Conservation (phyloP, 2,888 invertebrate species). For the Sisyra nigra region DNA sequence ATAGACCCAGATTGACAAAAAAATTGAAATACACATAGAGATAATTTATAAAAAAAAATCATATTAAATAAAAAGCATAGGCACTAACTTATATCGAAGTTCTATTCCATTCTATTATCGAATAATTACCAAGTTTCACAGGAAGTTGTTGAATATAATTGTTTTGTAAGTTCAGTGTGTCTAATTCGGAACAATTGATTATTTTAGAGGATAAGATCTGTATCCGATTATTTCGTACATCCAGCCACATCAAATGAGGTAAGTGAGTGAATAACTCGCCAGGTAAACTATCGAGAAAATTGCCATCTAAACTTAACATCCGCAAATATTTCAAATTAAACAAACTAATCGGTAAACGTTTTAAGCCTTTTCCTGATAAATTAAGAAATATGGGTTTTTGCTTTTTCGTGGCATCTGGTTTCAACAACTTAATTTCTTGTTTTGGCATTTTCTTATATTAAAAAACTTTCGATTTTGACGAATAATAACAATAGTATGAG, state of each 20-base stretch:
- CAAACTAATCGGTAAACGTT: neutral
- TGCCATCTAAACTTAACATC: slow-evolving; percentile 1
- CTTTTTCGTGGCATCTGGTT: too few relatives aligned
- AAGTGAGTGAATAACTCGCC: neutral
- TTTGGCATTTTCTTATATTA: too few relatives aligned
- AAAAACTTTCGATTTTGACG: too few relatives aligned
- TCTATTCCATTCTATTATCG: too few relatives aligned
- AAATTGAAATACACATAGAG: too few relatives aligned
- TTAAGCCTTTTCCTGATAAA: neutral
- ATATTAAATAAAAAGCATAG: too few relatives aligned
- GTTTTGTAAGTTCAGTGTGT: neutral
- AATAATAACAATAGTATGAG: too few relatives aligned
- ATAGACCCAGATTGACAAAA: too few relatives aligned
- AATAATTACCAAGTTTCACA: slow-evolving; percentile 3
- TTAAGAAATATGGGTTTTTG: neutral
- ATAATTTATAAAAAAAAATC: too few relatives aligned
- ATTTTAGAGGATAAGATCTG: neutral
- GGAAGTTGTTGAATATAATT: neutral
- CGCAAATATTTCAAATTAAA: neutral
- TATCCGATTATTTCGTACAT: slow-evolving; percentile 2
- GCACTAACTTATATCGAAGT: too few relatives aligned
- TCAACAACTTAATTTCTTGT: too few relatives aligned
- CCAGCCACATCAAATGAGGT: neutral
- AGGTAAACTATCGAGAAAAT: neutral
- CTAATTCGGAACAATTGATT: neutral